Conservation (phyloP, 2,888 invertebrate genomes). For the Mesoligia furuncula region DNA sequence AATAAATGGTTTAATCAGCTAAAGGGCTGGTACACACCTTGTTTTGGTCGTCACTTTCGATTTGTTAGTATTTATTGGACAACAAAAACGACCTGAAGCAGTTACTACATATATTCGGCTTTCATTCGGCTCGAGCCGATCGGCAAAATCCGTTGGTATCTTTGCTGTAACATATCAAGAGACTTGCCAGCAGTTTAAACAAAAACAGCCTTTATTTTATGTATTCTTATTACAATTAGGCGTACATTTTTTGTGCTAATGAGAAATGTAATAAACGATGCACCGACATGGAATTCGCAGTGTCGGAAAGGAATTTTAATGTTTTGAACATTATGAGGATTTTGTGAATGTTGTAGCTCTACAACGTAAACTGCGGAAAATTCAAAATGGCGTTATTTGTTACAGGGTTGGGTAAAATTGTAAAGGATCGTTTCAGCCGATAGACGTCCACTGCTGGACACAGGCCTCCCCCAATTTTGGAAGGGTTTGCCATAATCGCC, state of each 20-base stretch:
- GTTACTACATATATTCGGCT: neutral
- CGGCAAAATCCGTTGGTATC: neutral
- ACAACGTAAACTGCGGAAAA: neutral
- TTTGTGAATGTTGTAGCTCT: neutral
- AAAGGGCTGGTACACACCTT: neutral
- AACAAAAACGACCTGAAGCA: neutral
- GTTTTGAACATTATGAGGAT: slow-evolving; percentile 26
- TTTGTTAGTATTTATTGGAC: neutral
- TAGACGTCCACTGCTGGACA: too few relatives aligned
- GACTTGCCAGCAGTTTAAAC: neutral
- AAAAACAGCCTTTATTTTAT: slow-evolving; percentile 22
- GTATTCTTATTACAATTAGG: slow-evolving; percentile 13
- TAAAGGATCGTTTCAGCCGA: too few relatives aligned
- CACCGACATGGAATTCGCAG: slow-evolving; percentile 33
- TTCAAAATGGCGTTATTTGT: neutral
- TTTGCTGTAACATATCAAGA: neutral
- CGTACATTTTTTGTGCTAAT: slow-evolving; percentile 45
- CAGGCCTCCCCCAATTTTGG: too few relatives aligned
- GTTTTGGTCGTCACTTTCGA: neutral
- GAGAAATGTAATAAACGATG: slow-evolving; percentile 57
- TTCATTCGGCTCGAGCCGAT: neutral
- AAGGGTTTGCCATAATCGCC: too few relatives aligned
- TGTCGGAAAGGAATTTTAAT: slow-evolving; percentile 52
- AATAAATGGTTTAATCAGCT: slow-evolving; percentile 3
- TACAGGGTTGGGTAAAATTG: neutral